Conservation (phyloP, 1,140 invertebrate genomes). For the Eurytemora carolleeae region DNA sequence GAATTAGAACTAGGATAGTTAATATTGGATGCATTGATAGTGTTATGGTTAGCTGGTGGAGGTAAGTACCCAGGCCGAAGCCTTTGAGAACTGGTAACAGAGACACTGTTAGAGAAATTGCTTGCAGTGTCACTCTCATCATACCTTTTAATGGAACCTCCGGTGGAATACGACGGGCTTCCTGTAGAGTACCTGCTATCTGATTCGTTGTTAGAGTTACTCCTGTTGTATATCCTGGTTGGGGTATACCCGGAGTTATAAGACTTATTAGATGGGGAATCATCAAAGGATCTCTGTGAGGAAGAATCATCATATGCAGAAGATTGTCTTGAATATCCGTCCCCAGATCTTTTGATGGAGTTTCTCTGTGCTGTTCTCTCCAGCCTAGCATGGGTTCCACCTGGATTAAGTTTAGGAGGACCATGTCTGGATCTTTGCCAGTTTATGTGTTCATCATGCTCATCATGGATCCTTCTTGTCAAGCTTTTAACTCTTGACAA, state of each 20-base stretch:
- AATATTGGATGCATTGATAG: neutral
- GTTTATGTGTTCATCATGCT: constrained; percentile 23
- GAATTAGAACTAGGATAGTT: neutral
- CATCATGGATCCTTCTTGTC: constrained; percentile 59
- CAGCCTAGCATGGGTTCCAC: constrained; percentile 9
- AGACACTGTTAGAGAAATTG: constrained; percentile 3
- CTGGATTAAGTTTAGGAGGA: constrained; percentile 7
- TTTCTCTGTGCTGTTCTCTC: constrained; percentile 13
- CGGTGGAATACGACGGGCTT: neutral
- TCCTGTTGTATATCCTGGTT: neutral
- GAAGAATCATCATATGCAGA: neutral
- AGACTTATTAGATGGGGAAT: neutral
- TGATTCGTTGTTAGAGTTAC: neutral
- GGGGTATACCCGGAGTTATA: neutral
- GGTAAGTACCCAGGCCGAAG: constrained; percentile 12
- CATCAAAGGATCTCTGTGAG: neutral
- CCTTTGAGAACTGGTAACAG: constrained; percentile 11
- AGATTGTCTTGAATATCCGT: neutral
- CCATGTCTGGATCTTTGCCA: neutral
- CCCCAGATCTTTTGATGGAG: constrained; percentile 6
- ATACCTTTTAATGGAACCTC: neutral
- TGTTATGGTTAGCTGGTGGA: constrained; percentile 4
- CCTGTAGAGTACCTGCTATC: too few species aligned
- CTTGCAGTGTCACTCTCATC: neutral
- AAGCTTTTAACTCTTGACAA: constrained; percentile 59